These are phyloP conservation scores for Sepiola atlantica DNA, from an alignment of 2,888 invertebrate species.

Conservation along the genomic window DNA sequence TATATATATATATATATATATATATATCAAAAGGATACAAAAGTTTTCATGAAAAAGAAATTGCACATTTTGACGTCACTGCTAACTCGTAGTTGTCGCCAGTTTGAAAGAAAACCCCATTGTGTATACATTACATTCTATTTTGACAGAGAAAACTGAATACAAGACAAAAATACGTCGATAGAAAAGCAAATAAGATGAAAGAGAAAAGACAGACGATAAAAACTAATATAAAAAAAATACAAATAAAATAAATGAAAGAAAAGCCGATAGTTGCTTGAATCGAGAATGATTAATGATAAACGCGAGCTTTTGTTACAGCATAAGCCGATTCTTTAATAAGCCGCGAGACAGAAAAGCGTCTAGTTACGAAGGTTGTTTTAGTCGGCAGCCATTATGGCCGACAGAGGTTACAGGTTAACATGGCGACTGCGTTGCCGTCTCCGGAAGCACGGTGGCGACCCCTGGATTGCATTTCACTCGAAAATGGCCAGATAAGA, in stretches of 20 bases:
- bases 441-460: conserved; percentile 10
- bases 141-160: not conserved
- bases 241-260: not conserved
- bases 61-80: not conserved
- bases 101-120: not conserved
- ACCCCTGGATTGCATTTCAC: not conserved
- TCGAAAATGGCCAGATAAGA: not conserved
- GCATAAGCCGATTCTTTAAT: not conserved
- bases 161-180: not conserved
- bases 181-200: not conserved
- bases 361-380: not conserved
- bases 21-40: not conserved
- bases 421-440: not conserved
- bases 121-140: not conserved
- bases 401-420: not conserved
- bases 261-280: not conserved
- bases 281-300: not conserved
- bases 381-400: not conserved
- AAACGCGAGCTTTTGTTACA: not conserved
- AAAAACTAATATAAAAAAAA: not conserved
- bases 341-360: conserved; percentile 1
- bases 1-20: no score
- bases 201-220: not conserved
- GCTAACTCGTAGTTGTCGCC: conserved; percentile 11
- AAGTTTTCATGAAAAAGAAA: not conserved